Conservation (phyloP, 2,888 invertebrate species). For the Lithosia quadra region DNA sequence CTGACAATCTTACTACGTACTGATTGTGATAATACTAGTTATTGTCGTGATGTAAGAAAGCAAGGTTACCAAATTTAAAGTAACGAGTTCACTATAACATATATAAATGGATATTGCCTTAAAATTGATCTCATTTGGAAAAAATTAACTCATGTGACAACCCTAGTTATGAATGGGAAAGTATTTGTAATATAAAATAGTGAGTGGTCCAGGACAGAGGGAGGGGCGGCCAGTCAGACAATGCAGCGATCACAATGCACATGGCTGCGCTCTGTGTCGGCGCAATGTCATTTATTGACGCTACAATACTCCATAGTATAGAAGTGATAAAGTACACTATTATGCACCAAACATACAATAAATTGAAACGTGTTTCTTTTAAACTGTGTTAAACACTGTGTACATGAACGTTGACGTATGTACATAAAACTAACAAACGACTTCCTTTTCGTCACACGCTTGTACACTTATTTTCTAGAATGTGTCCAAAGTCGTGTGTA, state of each 20-base stretch:
- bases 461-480: not conserved
- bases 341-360: conserved; percentile 11
- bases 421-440: not conserved
- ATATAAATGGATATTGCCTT: no score
- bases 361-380: conserved; percentile 2
- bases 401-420: no score
- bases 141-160: not conserved
- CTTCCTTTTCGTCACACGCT: not conserved
- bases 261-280: conserved; percentile 6
- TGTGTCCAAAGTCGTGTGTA: not conserved
- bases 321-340: not conserved
- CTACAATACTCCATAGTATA: not conserved
- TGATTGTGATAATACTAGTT: no score
- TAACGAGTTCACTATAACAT: no score
- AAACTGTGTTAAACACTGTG: not conserved
- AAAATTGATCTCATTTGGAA: no score
- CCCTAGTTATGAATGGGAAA: conserved; percentile 10
- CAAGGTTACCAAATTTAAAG: no score
- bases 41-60: no score
- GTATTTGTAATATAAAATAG: conserved; percentile 17
- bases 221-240: conserved; percentile 6
- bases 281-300: conserved; percentile 3
- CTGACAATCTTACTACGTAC: no score
- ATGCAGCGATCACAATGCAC: conserved; percentile 14
- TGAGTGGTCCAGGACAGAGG: not conserved